Percentiles rank a stretch among this genome's conserved stretches.
Evolutionary conservation across 2,888 invertebrate genomes (phyloP).

Genomic region (Hipparchia sbordonii): DNA sequence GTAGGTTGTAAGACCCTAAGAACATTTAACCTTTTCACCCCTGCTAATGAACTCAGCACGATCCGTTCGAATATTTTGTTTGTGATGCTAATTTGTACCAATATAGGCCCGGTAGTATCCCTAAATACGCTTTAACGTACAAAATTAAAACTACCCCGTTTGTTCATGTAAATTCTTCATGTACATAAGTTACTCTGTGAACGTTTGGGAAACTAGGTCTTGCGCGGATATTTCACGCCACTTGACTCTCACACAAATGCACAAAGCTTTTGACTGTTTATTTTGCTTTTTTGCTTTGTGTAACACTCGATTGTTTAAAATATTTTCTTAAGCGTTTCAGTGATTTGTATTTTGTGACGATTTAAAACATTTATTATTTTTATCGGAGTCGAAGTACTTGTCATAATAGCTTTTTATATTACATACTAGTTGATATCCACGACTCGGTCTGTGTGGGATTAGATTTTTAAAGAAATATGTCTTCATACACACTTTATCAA

Average conservation of each 20-base stretch:
- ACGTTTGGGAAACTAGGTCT: conserved; percentile 30
- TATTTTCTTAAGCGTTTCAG: conserved; percentile 19
- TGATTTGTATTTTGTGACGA: conserved; percentile 23
- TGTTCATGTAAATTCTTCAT: conserved; percentile 61
- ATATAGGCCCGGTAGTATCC: conserved; percentile 68
- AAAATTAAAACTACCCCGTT: conserved; percentile 62
- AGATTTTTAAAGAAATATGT: too few species aligned
- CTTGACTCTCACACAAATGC: conserved; percentile 30
- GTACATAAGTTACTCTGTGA: conserved; percentile 31
- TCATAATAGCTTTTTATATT: not conserved
- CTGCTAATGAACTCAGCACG: conserved; percentile 37
- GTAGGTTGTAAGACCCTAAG: not conserved
- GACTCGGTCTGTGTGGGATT: too few species aligned
- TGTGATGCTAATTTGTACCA: conserved; percentile 79
- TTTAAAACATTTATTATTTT: not conserved
- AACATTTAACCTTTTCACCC: not conserved
- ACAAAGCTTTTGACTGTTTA: conserved; percentile 27
- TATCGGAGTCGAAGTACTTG: not conserved
- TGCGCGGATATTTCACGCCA: conserved; percentile 32
- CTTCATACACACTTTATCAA: too few species aligned
- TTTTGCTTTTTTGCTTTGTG: conserved; percentile 21
- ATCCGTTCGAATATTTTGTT: conserved; percentile 57
- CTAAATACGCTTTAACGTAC: conserved; percentile 54
- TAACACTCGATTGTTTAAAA: conserved; percentile 27
- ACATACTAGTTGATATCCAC: too few species aligned